Evolutionary conservation across 2,888 invertebrate species (phyloP).

Genomic region (Ischnura elegans): DNA sequence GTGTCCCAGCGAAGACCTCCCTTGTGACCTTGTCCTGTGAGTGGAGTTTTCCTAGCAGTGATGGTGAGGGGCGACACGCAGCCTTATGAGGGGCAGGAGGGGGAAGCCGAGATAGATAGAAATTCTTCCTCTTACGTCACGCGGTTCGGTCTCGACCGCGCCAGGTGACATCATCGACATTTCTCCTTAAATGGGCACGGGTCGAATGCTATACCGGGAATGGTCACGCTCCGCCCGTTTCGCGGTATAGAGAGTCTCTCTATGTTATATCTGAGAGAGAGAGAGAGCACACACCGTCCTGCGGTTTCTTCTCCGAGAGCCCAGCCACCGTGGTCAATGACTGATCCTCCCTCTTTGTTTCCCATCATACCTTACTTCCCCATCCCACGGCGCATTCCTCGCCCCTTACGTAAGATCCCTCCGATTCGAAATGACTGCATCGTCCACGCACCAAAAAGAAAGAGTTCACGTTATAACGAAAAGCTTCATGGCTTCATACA

Average conservation of each 20-base stretch:
- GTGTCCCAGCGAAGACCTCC: background rate
- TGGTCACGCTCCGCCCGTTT: constrained; percentile 47
- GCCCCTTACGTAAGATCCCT: background rate
- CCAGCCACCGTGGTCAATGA: constrained; percentile 19
- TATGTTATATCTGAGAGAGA: too few relatives aligned
- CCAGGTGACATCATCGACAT: constrained; percentile 56
- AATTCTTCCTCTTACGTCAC: constrained; percentile 61
- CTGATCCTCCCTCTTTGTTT: background rate
- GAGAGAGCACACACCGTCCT: background rate
- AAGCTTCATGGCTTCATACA: too few relatives aligned
- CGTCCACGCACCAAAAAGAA: too few relatives aligned
- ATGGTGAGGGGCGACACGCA: too few relatives aligned
- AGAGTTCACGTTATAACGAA: too few relatives aligned
- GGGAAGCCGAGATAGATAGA: background rate
- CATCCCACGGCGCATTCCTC: background rate
- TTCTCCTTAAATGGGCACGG: constrained; percentile 50
- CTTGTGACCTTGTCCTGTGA: background rate
- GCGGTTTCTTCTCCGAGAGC: background rate
- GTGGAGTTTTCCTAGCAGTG: background rate
- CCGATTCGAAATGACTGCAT: too few relatives aligned
- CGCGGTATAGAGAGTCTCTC: too few relatives aligned
- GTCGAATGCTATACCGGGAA: constrained; percentile 54
- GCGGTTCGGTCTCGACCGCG: background rate
- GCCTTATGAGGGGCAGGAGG: too few relatives aligned
- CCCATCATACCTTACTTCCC: background rate